phyloP scores from a whole-genome alignment of 64 coral and sea anemone species.

The Anthopleura sola region DNA sequence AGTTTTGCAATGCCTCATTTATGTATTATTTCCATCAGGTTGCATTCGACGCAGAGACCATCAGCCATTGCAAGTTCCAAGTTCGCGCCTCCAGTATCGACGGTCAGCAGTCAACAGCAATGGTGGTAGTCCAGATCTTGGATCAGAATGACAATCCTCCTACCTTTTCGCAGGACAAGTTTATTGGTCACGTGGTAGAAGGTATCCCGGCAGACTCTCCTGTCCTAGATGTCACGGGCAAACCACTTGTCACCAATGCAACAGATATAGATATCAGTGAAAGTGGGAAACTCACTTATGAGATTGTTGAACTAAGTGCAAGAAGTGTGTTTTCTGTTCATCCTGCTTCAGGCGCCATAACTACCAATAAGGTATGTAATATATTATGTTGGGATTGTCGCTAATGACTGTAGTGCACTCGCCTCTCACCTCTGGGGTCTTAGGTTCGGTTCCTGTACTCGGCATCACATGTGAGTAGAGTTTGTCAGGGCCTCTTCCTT shows the following conservation, averaged over 20 bases:
- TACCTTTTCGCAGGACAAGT: conserved; percentile 32
- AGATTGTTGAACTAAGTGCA: conserved; percentile 66
- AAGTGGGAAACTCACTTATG: conserved; percentile 66
- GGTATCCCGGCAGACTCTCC: conserved; percentile 42
- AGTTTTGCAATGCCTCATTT: too few species aligned
- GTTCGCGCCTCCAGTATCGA: conserved; percentile 55
- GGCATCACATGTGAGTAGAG: too few species aligned
- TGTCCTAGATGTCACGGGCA: conserved; percentile 33
- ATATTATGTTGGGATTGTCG: neutral
- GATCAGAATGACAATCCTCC: conserved; percentile 83
- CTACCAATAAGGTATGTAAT: conserved; percentile 54
- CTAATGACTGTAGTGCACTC: too few species aligned
- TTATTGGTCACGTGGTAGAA: conserved; percentile 64
- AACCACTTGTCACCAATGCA: conserved; percentile 52
- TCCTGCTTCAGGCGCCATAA: conserved; percentile 45
- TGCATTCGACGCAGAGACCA: conserved; percentile 67
- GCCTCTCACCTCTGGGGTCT: neutral
- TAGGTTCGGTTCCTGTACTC: too few species aligned
- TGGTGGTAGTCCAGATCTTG: conserved; percentile 49
- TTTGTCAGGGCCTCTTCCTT: too few species aligned
- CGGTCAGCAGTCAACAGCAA: conserved; percentile 38
- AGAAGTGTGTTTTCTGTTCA: conserved; percentile 48
- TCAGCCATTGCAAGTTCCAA: conserved; percentile 66
- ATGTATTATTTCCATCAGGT: conserved; percentile 14
- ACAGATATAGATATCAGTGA: conserved; percentile 66